Base-by-base conservation (phyloP, 2,797 vertebrate genomes). In the Clarias platycephalus region DNA sequence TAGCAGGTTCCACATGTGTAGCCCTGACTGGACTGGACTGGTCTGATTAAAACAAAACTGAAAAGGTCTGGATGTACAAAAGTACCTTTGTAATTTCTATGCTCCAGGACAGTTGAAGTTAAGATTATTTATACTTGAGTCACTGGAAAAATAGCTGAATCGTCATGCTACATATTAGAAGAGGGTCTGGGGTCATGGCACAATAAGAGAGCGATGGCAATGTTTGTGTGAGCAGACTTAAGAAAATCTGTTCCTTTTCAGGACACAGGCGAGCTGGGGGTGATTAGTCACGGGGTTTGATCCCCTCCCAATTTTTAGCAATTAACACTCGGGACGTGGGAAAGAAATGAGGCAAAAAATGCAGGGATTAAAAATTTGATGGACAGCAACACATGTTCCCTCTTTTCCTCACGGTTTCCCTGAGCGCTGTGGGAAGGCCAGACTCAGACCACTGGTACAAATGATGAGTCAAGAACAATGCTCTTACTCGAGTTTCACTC, bases 271-370 rank as follows among this genome's bases (percentile, higher is more conserved):
- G 26, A 58, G 55, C 74, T 5, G 12, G 55, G 81, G 87, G 87
- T 87, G 87, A 94, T 94, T 93, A 90, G 93, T 94, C 92, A 94
- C 87, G 89, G 91, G 92, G 87, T 93, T 90, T 86, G 60, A 55
- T 93, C 93, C 90, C 92, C 91, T 92, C 89, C 89, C 90, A 90
- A 90, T 91, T 94, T 95, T 94, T 94, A 95, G 95, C 95, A 95
- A 95, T 95, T 95, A 95, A 93, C 93, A 93, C 93, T 90, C 89
- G 88, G 92, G 94, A 95, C 93, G 92, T 95, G 95, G 95, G 94
- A 95, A 95, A 89, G 92, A 87, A 90, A 92, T 90, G 88, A 90
- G 85, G 90, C 90, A 93, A 93, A 79, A 90, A 93, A 93, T 94
- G 92, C 88, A 91, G 87, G 93, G 94, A 95, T 95, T 95, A 95